phyloP scores from a whole-genome alignment of 2,888 invertebrate species.

The Cantharis flavilabris region DNA sequence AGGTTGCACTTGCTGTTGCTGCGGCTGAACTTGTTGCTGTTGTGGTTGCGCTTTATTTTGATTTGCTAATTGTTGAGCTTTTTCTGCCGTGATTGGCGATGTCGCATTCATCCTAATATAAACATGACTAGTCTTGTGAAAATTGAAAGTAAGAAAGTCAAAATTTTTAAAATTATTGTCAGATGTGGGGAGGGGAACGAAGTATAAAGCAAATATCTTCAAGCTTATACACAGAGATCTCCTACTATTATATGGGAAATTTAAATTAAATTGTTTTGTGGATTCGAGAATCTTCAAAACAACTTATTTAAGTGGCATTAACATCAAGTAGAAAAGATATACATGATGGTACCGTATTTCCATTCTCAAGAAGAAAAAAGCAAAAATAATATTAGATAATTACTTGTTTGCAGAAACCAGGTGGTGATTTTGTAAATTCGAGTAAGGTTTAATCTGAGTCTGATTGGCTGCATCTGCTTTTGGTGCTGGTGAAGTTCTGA shows the following conservation, averaged over 20 bases:
- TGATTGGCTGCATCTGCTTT: conserved; percentile 78
- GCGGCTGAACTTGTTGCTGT: conserved; percentile 57
- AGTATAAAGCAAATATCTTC: conserved; percentile 28
- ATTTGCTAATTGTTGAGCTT: conserved; percentile 59
- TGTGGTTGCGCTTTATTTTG: conserved; percentile 58
- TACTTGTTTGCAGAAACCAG: conserved; percentile 61
- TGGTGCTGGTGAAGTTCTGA: conserved; percentile 72
- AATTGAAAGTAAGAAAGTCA: background rate
- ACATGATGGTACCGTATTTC: conserved; percentile 13
- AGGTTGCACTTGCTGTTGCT: conserved; percentile 58
- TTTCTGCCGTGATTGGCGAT: conserved; percentile 61
- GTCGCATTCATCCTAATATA: conserved; percentile 40
- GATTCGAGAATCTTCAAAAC: background rate
- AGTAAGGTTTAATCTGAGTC: conserved; percentile 64
- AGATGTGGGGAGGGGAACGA: conserved; percentile 41
- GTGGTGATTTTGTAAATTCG: conserved; percentile 56
- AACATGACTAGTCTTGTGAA: background rate
- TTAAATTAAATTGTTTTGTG: background rate
- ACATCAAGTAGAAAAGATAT: conserved; percentile 1
- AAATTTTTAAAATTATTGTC: background rate
- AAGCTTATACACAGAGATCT: conserved; percentile 37
- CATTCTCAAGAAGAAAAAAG: background rate
- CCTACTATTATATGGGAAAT: conserved; percentile 34
- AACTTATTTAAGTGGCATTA: background rate
- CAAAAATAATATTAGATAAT: conserved; percentile 31